These are phyloP conservation scores for Pristionchus pacificus DNA, from an alignment of 1,140 invertebrate species.

Conservation along the genomic window DNA sequence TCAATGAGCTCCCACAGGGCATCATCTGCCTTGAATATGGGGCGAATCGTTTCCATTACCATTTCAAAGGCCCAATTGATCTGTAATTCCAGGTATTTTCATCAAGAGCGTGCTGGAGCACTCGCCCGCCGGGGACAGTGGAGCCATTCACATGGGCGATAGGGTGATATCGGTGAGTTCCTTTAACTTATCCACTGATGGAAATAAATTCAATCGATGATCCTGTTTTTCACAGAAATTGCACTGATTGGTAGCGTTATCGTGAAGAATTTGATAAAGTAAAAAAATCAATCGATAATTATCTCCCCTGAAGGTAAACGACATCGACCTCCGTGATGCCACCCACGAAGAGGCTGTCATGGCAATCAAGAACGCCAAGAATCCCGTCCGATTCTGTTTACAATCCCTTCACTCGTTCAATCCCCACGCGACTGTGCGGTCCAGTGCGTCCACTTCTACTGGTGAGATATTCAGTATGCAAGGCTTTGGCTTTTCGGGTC, in stretches of 20 bases:
- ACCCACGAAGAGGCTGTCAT: slow-evolving; percentile 92
- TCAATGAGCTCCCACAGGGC: too few species aligned
- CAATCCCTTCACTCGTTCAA: slow-evolving; percentile 73
- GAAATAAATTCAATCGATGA: too few species aligned
- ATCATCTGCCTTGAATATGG: too few species aligned
- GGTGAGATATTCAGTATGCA: too few species aligned
- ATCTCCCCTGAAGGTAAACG: slow-evolving; percentile 73
- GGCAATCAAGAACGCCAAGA: slow-evolving; percentile 82
- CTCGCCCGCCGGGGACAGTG: slow-evolving; percentile 86
- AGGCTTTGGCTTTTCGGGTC: too few species aligned
- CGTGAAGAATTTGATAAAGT: slow-evolving; percentile 6
- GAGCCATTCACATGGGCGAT: slow-evolving; percentile 73
- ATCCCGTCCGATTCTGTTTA: slow-evolving; percentile 82
- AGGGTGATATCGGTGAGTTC: slow-evolving; percentile 57
- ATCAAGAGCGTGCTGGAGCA: slow-evolving; percentile 91
- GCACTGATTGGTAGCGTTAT: too few species aligned
- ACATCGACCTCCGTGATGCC: slow-evolving; percentile 78
- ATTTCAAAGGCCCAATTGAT: too few species aligned
- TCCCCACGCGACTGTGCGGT: slow-evolving; percentile 2
- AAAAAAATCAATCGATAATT: slow-evolving; percentile 28
- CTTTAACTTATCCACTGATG: neutral
- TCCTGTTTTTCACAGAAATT: too few species aligned
- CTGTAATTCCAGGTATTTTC: too few species aligned
- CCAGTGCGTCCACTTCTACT: too few species aligned
- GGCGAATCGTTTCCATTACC: too few species aligned